Percentiles rank a stretch among this genome's conserved stretches.
phyloP scores from a whole-genome alignment of 2,888 invertebrate genomes.

The Nemoura dubitans region DNA sequence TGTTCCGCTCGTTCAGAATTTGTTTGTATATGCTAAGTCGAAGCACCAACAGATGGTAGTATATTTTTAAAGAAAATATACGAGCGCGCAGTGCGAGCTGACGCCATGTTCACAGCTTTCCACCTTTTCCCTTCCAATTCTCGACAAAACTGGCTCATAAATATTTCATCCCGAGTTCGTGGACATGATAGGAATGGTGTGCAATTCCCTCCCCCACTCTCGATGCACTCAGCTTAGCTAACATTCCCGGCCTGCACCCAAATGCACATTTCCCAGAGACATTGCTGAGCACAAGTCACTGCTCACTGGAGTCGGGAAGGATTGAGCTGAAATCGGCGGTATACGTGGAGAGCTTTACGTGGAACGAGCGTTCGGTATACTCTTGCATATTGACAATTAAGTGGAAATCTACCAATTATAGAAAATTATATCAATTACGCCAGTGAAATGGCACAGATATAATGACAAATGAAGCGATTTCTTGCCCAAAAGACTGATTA shows the following conservation, averaged over 20 bases:
- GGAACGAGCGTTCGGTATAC: too few relatives aligned
- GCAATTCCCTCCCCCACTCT: background rate
- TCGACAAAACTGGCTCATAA: conserved; percentile 47
- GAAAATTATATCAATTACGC: too few relatives aligned
- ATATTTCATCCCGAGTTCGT: conserved; percentile 46
- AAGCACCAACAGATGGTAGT: background rate
- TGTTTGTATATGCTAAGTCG: background rate
- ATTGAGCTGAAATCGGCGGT: too few relatives aligned
- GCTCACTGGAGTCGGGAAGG: background rate
- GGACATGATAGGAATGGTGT: conserved; percentile 20
- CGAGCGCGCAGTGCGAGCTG: background rate
- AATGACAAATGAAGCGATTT: too few relatives aligned
- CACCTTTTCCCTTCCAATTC: conserved; percentile 23
- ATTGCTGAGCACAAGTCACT: background rate
- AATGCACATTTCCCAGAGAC: background rate
- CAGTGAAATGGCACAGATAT: too few relatives aligned
- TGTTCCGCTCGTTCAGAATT: background rate
- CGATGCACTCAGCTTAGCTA: conserved; percentile 7
- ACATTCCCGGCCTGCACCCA: background rate
- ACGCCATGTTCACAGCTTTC: conserved; percentile 17
- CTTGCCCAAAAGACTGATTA: too few relatives aligned
- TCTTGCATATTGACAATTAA: too few relatives aligned
- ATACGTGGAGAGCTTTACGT: too few relatives aligned
- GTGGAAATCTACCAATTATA: too few relatives aligned
- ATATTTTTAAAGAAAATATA: background rate